These are phyloP conservation scores for Sthenelais limicola DNA, from an alignment of 2,888 invertebrate species.

Conservation along the genomic window DNA sequence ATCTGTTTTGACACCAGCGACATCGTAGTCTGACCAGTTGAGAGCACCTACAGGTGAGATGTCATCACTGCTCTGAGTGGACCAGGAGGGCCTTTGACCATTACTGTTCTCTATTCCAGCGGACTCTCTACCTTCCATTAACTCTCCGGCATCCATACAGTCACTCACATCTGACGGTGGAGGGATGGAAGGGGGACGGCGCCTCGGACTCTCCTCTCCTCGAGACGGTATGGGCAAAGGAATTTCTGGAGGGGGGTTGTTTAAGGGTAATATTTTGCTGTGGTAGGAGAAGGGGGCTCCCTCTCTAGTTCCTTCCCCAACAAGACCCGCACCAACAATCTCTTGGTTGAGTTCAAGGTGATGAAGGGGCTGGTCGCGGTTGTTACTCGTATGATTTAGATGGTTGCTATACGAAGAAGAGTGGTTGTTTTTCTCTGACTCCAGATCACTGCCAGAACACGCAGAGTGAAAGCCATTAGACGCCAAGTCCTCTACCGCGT, in stretches of 20 bases:
- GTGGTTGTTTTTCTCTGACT: constrained; percentile 34
- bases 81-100: neutral
- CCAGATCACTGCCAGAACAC: constrained; percentile 22
- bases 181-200: constrained; percentile 8
- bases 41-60: constrained; percentile 4
- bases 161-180: neutral
- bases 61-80: neutral
- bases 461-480: constrained; percentile 30
- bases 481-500: constrained; percentile 44
- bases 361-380: constrained; percentile 6
- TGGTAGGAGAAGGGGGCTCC: neutral
- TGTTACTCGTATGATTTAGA: neutral
- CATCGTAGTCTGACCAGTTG: constrained; percentile 16
- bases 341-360: too few species aligned
- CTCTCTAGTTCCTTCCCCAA: too few species aligned
- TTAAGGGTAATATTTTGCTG: too few species aligned
- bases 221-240: constrained; percentile 20
- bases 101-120: neutral
- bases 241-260: constrained; percentile 18
- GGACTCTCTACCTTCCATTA: neutral
- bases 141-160: neutral
- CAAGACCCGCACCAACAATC: too few species aligned
- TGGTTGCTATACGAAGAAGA: too few species aligned
- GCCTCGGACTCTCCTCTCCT: neutral
- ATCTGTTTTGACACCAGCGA: neutral